A percentile compares a stretch with the other conserved stretches of the same genome.
Conservation (phyloP, 92 coral and sea anemone genomes). For the Heliopora coerulea region DNA sequence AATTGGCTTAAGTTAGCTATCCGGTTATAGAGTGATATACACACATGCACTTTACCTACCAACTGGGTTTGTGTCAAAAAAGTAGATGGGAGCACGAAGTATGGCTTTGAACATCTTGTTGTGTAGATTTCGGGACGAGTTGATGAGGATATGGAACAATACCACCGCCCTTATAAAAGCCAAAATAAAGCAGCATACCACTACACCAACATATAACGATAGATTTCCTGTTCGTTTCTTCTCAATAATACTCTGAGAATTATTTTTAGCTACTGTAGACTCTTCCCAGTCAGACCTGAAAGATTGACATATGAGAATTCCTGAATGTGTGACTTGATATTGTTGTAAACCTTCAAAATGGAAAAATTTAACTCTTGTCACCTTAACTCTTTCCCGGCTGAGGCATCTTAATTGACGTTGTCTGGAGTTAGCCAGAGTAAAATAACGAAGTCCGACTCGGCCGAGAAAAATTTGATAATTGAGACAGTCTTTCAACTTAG, state of each 20-base stretch:
- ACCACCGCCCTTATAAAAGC: slow-evolving; percentile 61
- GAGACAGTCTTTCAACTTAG: no score
- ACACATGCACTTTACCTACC: slow-evolving; percentile 26
- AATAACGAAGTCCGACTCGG: no score
- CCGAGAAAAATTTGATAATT: no score
- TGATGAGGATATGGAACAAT: slow-evolving; percentile 63
- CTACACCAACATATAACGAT: slow-evolving; percentile 69
- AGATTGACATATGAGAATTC: not conserved
- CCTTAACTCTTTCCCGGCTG: no score
- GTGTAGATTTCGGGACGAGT: slow-evolving; percentile 68
- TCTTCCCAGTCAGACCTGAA: slow-evolving; percentile 43
- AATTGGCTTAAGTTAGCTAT: no score
- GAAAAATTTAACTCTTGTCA: no score
- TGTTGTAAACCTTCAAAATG: no score
- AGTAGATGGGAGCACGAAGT: slow-evolving; percentile 72
- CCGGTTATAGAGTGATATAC: no score
- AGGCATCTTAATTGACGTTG: no score
- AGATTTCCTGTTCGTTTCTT: slow-evolving; percentile 50
- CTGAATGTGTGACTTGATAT: no score
- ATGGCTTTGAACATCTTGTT: slow-evolving; percentile 76
- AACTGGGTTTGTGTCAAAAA: slow-evolving; percentile 86
- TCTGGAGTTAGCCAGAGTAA: no score
- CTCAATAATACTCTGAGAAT: slow-evolving; percentile 23
- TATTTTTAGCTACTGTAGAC: not conserved
- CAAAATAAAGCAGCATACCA: slow-evolving; percentile 49